Evolutionary conservation across 2,797 vertebrate species (phyloP), one percentile per base, ranked within the genome.

Genomic region (Parambassis ranga): DNA sequence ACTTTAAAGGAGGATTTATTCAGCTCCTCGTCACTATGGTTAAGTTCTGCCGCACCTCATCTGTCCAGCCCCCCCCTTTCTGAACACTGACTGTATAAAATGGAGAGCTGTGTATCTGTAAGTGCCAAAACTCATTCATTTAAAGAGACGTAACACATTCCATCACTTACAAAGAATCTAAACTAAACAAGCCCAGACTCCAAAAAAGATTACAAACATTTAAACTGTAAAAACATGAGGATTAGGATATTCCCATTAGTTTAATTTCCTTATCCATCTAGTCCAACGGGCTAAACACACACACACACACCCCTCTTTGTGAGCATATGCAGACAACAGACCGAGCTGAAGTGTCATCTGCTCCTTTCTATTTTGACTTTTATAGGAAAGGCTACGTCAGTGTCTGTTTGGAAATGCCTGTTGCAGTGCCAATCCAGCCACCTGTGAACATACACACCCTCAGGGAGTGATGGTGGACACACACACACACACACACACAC

Each of bases 381-480:
- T 80, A 80, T 81, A 70, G 77, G 69, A 81, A 73, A 71, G 72
- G 71, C 75, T 80, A 71, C 46, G 48, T 79, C 79, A 77, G 65
- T 68, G 80, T 77, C 62, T 80, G 79, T 82, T 79, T 82, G 77
- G 78, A 82, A 80, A 81, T 70, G 82, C 68, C 79, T 73, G 27
- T 4, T 19, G 38, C 49, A 14, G 26, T 71, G 78, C 82, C 81
- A 83, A 56, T 52, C 9, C 5, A 46, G 63, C 79, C 84, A 85
- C 84, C 88, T 88, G 87, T 79, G 82, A 63, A 72, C 72, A 64
- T 46, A 80, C 78, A 75, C 78, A 75, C 67, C 42, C 79, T 20
- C 6, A 16, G 50, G 35, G 53, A 81, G 31, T 14, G 51, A 73
- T 43, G 26, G 32, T 43, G 26, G 32, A 67, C 69, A 67, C 65